Base-by-base conservation (phyloP, 2,113 vertebrate species). In the Eupsittula cactorum region DNA sequence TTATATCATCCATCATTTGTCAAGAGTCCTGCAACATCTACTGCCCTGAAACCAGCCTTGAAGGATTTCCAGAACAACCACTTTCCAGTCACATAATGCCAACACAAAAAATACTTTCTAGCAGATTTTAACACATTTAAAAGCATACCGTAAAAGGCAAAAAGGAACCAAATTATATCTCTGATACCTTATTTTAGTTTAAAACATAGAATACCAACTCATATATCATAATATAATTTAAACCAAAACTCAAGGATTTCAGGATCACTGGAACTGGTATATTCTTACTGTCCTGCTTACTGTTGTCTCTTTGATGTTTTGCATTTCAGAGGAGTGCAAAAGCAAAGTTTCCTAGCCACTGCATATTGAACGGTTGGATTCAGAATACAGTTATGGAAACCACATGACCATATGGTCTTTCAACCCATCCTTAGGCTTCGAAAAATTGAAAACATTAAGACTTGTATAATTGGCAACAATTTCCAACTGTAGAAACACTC, bases 1-100 rank as follows among this genome's bases (percentile, higher is more conserved):
- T 86, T 75, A 68, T 71, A 87, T 57, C 70, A 90, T 82, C 47
- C 62, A 90, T 94, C 88, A 95, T 57, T 79, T 94, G 75, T 91
- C 73, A 91, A 87, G 67, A 68, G 57, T 49, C 25, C 88, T 94
- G 53, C 44, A 92, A 70, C 68, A 81, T 49, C 80, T 86, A 69
- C 59, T 88, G 76, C 44, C 80, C 68, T 70, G 73, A 28, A 75
- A 71, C 13, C 53, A 76, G 33, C 39, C 67, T 91, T 69, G 24
- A 62, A 94, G 82, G 49, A 49, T 73, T 95, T 94, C 90, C 85
- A 95, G 74, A 92, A 88, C 70, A 87, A 39, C 62, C 55, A 55
- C 92, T 78, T 92, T 86, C 92, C 88, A 94, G 90, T 75, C 74
- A 17, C 0, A 0, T 6, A 85, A 67, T 6, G 0, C 67, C 74